Conservation (phyloP, 2,888 invertebrate species). For the Andrena hattorfiana region DNA sequence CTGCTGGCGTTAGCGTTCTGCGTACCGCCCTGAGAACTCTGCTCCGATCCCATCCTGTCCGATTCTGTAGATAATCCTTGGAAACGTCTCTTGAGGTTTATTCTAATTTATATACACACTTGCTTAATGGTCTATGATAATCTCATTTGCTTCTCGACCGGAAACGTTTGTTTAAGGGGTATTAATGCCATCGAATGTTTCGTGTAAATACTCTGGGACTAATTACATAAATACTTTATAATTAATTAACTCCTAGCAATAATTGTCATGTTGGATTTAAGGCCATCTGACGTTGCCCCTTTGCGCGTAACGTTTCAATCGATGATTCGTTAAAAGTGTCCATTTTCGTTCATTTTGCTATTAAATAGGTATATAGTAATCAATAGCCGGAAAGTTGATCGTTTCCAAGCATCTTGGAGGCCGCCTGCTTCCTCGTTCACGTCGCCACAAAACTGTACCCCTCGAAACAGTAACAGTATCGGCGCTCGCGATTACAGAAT, state of each 20-base stretch:
- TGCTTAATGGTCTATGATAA: conserved; percentile 10
- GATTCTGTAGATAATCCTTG: background rate
- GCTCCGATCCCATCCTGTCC: conserved; percentile 82
- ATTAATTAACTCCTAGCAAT: conserved; percentile 9
- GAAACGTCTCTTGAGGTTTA: background rate
- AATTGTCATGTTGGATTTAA: conserved; percentile 52
- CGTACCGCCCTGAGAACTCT: conserved; percentile 79
- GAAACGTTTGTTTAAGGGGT: background rate
- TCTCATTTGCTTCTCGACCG: background rate
- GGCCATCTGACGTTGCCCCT: conserved; percentile 19
- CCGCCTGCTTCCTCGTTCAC: background rate
- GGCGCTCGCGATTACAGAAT: background rate
- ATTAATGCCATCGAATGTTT: background rate
- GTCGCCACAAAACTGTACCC: background rate
- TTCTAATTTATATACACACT: conserved; percentile 18
- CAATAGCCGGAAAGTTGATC: conserved; percentile 19
- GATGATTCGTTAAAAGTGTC: background rate
- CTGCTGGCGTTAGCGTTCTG: conserved; percentile 70
- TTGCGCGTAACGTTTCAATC: conserved; percentile 2
- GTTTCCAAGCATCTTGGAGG: conserved; percentile 20
- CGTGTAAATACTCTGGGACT: background rate
- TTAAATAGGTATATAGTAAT: conserved; percentile 20
- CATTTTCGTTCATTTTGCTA: conserved; percentile 49
- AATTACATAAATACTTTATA: conserved; percentile 2
- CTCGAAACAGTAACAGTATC: background rate